Base-by-base conservation (phyloP, 2,888 invertebrate genomes). In the Galerucella pusilla region DNA sequence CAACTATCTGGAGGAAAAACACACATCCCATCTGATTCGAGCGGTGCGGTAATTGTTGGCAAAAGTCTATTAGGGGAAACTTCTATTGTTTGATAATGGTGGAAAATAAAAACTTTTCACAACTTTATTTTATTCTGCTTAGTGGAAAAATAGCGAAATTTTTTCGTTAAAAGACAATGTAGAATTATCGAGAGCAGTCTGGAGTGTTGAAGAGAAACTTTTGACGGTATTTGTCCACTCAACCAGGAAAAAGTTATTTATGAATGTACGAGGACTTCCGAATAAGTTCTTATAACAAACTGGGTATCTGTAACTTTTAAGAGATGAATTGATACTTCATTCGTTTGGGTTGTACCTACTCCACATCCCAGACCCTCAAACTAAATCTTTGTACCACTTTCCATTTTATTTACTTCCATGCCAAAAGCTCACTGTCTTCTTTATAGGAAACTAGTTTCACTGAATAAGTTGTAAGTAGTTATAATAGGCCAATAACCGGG, bases 21-120 rank as follows among this genome's bases (percentile, higher is more conserved):
- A 68, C 54, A 57, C 71, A 70, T 78, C 74, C 77, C 74, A 74
- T 69, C 71, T 54, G 68, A 71, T 66, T 74, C 59, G 61, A 76
- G 70, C 75, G 76, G 60, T 74, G 46, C 72, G 74, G 69, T 63
- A 71, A 71, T 69, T 76, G 73, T 76, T 71, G 46, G 67, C 59
- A 75, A 71, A 71, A 74, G 75, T 79, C 79, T 75, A 77, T 77
- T 77, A 74, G 73, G 74, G 75, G 73, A 76, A 75, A 72, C 73
- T 75, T 71, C 64, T 63, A 77, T 79, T 79, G 79, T 78, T 73
- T 75, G 73, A 67, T 77, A 79, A 79, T 76, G 77, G 77, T 74
- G 68, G 67, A 71, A 77, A 79, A 79, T 73, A 79, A 77, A 77
- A 76, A 71, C 73, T 76, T 70, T 69, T 65, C 59, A 57, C 20